phyloP scores from a whole-genome alignment of 2,888 invertebrate genomes.

The Frankliniella intonsa region DNA sequence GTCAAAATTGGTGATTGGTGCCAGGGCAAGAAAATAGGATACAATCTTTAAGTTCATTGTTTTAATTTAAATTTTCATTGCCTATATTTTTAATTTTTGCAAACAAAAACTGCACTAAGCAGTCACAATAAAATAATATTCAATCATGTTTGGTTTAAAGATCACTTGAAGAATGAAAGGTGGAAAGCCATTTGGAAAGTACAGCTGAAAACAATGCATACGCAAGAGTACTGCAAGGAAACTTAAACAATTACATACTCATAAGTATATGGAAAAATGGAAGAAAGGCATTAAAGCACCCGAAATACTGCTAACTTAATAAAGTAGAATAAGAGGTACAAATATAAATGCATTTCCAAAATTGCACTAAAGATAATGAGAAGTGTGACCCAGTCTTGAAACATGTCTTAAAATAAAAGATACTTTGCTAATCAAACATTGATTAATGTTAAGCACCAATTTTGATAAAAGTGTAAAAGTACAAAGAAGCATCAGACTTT shows the following conservation, averaged over 20 bases:
- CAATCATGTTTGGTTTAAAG: background rate
- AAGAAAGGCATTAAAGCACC: background rate
- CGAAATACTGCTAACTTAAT: background rate
- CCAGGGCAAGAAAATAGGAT: too few species aligned
- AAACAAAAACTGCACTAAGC: background rate
- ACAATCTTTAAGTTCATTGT: too few species aligned
- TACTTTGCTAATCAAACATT: background rate
- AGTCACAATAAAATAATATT: background rate
- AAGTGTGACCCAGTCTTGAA: constrained; percentile 6
- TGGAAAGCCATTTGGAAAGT: background rate
- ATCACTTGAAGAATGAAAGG: background rate
- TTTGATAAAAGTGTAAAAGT: background rate
- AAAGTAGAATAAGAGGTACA: background rate
- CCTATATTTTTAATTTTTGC: too few species aligned
- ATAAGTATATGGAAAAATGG: background rate
- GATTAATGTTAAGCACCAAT: background rate
- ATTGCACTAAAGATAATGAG: background rate
- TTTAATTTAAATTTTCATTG: too few species aligned
- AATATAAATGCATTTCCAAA: background rate
- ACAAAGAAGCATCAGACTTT: constrained; percentile 9
- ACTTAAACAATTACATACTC: background rate
- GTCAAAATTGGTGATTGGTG: background rate
- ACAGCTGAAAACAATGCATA: background rate
- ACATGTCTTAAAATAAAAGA: background rate
- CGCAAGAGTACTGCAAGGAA: too few species aligned